A percentile compares a stretch with the other conserved stretches of the same genome.
Evolutionary conservation across 2,113 vertebrate species (phyloP).

Genomic region (Hydrolagus affinis): DNA sequence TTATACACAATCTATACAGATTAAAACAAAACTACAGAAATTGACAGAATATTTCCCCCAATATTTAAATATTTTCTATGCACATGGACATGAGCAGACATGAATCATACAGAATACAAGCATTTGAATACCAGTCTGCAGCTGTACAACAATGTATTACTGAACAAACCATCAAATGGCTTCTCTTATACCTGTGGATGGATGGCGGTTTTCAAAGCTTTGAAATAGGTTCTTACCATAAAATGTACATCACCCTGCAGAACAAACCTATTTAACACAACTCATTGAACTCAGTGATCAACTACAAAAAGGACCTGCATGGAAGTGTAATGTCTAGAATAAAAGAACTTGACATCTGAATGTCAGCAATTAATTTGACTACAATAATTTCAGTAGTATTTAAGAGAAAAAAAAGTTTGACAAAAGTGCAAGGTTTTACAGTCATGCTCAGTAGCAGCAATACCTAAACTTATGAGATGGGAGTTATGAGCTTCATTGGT

Average conservation of each 20-base stretch:
- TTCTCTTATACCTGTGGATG: constrained; percentile 40
- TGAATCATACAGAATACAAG: constrained; percentile 41
- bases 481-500: constrained; percentile 29
- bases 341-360: not conserved
- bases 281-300: constrained; percentile 21
- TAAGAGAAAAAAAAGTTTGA: constrained; percentile 24
- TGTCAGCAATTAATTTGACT: not conserved
- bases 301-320: constrained; percentile 33
- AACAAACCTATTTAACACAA: not conserved
- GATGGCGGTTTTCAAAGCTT: constrained; percentile 40
- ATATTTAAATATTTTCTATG: constrained; percentile 53
- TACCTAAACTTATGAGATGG: constrained; percentile 31
- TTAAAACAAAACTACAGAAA: constrained; percentile 52
- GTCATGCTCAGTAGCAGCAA: constrained; percentile 43
- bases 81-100: constrained; percentile 49
- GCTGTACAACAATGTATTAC: constrained; percentile 42
- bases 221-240: constrained; percentile 43
- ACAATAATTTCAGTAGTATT: constrained; percentile 33
- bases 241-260: constrained; percentile 46
- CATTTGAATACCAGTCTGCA: constrained; percentile 44
- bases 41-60: constrained; percentile 44
- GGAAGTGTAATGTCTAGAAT: constrained; percentile 29
- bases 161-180: constrained; percentile 41
- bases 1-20: constrained; percentile 60
- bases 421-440: constrained; percentile 46